These are phyloP conservation scores for Yponomeuta cagnagella DNA, from an alignment of 2,888 invertebrate species.

Conservation along the genomic window DNA sequence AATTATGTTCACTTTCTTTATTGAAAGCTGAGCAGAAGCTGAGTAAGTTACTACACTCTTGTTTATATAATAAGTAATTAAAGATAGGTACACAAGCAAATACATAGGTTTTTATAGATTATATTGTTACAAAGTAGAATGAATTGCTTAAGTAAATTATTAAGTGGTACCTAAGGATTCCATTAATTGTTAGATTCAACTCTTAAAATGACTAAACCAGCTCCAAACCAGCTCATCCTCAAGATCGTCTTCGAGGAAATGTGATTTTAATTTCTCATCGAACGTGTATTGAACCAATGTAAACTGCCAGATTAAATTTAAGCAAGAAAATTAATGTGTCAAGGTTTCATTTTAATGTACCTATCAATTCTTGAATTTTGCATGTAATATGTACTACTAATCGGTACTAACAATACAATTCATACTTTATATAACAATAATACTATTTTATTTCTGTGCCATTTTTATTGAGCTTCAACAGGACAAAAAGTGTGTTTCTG, in stretches of 20 bases:
- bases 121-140: conserved; percentile 7
- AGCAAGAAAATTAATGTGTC: background rate
- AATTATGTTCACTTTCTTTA: conserved; percentile 1
- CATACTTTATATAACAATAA: conserved; percentile 8
- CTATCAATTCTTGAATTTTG: background rate
- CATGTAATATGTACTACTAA: background rate
- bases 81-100: background rate
- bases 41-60: background rate
- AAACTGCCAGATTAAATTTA: background rate
- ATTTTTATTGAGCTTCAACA: background rate
- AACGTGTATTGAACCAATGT: background rate
- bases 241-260: background rate
- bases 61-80: background rate
- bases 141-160: conserved; percentile 7
- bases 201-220: background rate
- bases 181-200: background rate
- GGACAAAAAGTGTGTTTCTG: too few relatives aligned
- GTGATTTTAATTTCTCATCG: background rate
- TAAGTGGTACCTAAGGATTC: background rate
- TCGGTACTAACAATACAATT: conserved; percentile 2
- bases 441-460: conserved; percentile 1
- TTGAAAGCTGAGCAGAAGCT: background rate
- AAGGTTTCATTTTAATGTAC: background rate
- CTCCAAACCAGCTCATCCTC: background rate
- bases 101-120: conserved; percentile 5